phyloP scores from a whole-genome alignment of 2,888 invertebrate genomes.

The Euclidia mi region DNA sequence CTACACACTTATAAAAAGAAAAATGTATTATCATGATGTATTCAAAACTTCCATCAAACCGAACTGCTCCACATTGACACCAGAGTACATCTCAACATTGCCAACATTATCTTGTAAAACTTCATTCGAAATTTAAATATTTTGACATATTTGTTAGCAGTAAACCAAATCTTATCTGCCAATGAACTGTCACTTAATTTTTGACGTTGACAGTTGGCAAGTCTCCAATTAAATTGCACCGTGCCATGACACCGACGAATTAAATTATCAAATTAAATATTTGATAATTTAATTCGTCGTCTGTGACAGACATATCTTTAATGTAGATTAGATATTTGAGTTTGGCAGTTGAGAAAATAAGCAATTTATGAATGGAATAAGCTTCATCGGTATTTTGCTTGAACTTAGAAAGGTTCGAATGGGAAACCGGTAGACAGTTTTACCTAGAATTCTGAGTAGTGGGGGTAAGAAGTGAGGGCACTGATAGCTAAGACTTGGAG shows the following conservation, averaged over 20 bases:
- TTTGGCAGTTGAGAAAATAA: too few species aligned
- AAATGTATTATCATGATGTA: too few species aligned
- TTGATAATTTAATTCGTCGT: conserved; percentile 10
- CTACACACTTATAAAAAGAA: too few species aligned
- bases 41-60: too few species aligned
- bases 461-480: too few species aligned
- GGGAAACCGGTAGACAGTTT: too few species aligned
- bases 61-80: neutral
- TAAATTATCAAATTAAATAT: conserved; percentile 5
- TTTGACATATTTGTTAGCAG: conserved; percentile 3
- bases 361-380: too few species aligned
- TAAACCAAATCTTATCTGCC: conserved; percentile 17
- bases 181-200: conserved; percentile 12
- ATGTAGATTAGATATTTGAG: too few species aligned
- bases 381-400: too few species aligned
- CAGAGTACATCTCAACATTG: neutral
- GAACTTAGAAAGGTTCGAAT: too few species aligned
- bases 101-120: conserved; percentile 9
- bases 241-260: neutral
- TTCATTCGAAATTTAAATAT: conserved; percentile 9
- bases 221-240: conserved; percentile 6
- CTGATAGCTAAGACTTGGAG: too few species aligned
- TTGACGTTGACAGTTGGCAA: conserved; percentile 10
- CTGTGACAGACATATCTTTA: conserved; percentile 11
- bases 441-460: too few species aligned